A percentile compares a stretch with the other conserved stretches of the same genome.
phyloP scores from a whole-genome alignment of 2,113 vertebrate genomes.

The Nymphicus hollandicus region DNA sequence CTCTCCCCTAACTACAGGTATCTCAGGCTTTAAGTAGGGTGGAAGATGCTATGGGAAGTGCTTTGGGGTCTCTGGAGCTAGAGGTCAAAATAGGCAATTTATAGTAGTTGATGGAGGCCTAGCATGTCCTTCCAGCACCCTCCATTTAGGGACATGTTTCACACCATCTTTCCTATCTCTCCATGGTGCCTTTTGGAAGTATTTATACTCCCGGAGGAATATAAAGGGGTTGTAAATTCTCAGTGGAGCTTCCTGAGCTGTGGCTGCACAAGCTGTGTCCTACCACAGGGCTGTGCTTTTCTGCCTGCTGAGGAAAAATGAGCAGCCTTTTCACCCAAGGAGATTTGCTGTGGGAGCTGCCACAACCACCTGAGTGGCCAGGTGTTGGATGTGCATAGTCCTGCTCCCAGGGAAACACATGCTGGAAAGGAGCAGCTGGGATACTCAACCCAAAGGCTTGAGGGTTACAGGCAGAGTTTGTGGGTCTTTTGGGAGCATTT shows the following conservation, averaged over 20 bases:
- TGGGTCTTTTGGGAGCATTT: not conserved
- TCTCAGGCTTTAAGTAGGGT: not conserved
- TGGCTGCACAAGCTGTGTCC: not conserved
- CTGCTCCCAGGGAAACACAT: not conserved
- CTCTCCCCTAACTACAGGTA: not conserved
- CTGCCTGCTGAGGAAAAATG: not conserved
- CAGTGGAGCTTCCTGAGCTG: not conserved
- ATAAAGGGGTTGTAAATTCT: not conserved
- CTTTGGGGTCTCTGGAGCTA: not conserved
- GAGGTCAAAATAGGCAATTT: not conserved
- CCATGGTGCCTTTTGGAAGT: not conserved
- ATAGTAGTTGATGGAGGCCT: not conserved
- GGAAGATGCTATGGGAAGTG: not conserved
- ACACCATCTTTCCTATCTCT: not conserved
- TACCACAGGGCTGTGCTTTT: accelerated
- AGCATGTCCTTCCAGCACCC: not conserved
- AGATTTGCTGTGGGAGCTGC: not conserved
- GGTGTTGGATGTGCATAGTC: not conserved
- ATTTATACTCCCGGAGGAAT: not conserved
- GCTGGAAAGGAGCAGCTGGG: not conserved
- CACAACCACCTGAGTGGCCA: accelerated
- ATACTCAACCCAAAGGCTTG: not conserved
- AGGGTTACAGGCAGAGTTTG: not conserved
- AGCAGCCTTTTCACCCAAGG: not conserved
- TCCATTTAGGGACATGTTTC: not conserved